Evolutionary conservation across 2,888 invertebrate genomes (phyloP).

Genomic region (Chrysolina oricalcia): DNA sequence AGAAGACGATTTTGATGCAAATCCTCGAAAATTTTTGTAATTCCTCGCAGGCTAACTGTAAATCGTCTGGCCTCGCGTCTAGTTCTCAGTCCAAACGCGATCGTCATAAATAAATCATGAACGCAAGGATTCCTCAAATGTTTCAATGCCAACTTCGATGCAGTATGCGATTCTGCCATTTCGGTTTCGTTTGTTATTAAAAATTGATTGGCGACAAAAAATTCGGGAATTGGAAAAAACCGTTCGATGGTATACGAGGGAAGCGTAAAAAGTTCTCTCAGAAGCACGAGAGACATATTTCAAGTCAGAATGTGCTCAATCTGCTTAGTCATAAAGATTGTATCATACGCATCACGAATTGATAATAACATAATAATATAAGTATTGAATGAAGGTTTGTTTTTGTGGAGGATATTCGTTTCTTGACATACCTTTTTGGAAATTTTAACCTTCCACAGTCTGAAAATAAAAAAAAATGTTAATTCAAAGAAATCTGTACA

Average conservation of each 20-base stretch:
- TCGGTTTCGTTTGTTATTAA: constrained; percentile 43
- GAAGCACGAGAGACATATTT: background rate
- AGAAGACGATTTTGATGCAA: constrained; percentile 30
- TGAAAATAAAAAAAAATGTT: no score
- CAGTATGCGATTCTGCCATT: constrained; percentile 37
- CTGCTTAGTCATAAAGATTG: no score
- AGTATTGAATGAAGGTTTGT: no score
- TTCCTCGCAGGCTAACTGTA: constrained; percentile 61
- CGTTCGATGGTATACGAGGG: background rate
- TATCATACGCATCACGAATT: no score
- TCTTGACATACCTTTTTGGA: no score
- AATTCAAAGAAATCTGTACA: no score
- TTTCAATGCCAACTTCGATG: constrained; percentile 44
- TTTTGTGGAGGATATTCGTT: no score
- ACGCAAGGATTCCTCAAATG: constrained; percentile 54
- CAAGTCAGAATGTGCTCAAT: no score
- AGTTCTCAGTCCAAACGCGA: constrained; percentile 61
- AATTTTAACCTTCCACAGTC: no score
- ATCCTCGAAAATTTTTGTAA: constrained; percentile 59
- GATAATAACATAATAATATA: no score
- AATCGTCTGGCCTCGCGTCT: constrained; percentile 65
- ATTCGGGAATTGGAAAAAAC: constrained; percentile 7
- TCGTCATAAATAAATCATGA: constrained; percentile 64
- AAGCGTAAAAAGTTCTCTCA: background rate
- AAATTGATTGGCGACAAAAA: constrained; percentile 33